Evolutionary conservation across 2,888 invertebrate species (phyloP), one percentile per base, ranked within the genome.

Genomic region (Tineola bisselliella): DNA sequence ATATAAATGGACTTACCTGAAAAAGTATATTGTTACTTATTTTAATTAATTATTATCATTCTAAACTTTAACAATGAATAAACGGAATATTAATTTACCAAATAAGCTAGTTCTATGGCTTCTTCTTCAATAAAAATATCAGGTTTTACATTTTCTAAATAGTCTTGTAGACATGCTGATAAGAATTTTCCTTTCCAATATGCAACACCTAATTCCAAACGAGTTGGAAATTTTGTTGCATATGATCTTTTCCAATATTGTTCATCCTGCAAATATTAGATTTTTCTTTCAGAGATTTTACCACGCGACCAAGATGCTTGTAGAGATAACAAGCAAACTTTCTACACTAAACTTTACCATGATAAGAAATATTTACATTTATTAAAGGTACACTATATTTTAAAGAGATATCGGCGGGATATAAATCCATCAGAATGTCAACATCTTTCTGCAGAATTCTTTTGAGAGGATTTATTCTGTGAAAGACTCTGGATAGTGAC

Each of bases 241-340:
- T 84, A 86, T 11, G 86, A 82, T 61, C 91, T 81, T 69, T 89
- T 79, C 92, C 92, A 92, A 73, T 91, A 92, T 71, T 88, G 86
- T 68, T 91, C 91, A 65, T 90, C 86, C 78, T 87, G 68, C 65
- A 73, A 84, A 70, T 25, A 25, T 25, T 25, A 25, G 4, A 4
- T 25, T 25, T 25, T 2, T 25, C 25, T 25, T 25, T 25, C 2
- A 25, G 25, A 25, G 25, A 25, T 25, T 25, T 6, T 25, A 25
- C 25, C n/a, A n/a, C n/a, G n/a, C n/a, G n/a, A n/a, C n/a, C 61
- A 66, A n/a, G n/a, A n/a, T n/a, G n/a, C n/a, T n/a, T n/a, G n/a
- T n/a, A n/a, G 25, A 25, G 25, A 25, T 6, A 4, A 25, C 25
- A 25, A 25, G 25, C 25, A 6, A 25, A 25, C 2, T 25, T 25